These are phyloP conservation scores for Recurvirostra avosetta DNA, from an alignment of 2,113 vertebrate species.

Conservation along the genomic window DNA sequence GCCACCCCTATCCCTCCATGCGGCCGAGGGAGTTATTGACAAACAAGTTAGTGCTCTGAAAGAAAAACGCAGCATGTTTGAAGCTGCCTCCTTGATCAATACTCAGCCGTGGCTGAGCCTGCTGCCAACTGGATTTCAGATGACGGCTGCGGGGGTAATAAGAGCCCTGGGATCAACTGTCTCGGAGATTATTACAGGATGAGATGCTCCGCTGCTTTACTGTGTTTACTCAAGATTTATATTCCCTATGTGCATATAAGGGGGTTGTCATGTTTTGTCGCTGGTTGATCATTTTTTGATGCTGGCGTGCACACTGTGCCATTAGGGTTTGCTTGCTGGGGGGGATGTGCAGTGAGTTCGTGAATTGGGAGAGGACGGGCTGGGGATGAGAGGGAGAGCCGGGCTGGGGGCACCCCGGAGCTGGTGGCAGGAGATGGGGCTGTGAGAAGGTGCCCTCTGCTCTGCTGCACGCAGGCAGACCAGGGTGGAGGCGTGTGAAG, in stretches of 20 bases:
- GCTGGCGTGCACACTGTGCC: fast-evolving
- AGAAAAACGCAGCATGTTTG: slow-evolving; percentile 18
- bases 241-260: slow-evolving; percentile 4
- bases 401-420: neutral
- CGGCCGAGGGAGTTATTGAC: slow-evolving; percentile 37
- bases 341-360: neutral
- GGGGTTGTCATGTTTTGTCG: neutral
- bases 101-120: slow-evolving; percentile 21
- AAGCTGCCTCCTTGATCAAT: slow-evolving; percentile 58
- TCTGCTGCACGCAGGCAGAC: neutral
- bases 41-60: slow-evolving; percentile 60
- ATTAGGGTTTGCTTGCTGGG: neutral
- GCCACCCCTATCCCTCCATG: neutral
- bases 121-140: slow-evolving; percentile 31
- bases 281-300: neutral
- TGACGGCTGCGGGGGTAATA: slow-evolving; percentile 38
- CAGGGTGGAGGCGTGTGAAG: fast-evolving
- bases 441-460: neutral
- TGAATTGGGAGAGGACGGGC: neutral
- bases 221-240: slow-evolving; percentile 64
- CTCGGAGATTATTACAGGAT: slow-evolving; percentile 54
- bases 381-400: neutral
- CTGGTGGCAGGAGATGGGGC: neutral
- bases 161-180: slow-evolving; percentile 64
- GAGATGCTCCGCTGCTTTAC: slow-evolving; percentile 59